Evolutionary conservation across 2,113 vertebrate species (phyloP), one percentile per base, ranked within the genome.

Genomic region (Psammodynastes pulverulentus): DNA sequence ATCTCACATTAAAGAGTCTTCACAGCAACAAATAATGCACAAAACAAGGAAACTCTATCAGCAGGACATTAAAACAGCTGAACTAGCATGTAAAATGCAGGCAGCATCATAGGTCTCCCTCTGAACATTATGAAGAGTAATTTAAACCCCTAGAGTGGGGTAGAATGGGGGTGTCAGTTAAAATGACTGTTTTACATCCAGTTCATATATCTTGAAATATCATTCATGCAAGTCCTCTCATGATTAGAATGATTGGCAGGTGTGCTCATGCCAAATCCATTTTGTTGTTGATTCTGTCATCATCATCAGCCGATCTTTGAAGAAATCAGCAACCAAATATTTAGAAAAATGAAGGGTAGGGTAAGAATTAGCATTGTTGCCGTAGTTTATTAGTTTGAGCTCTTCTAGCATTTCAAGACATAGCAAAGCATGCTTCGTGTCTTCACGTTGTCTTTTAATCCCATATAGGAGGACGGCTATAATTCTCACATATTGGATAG

Each of bases 391-490:
- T 24, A 24, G 9, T 88, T 34, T 34, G 4, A 79, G 24, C 51
- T 43, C 5, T 67, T 58, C 89, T 91, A 48, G 34, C 34, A 43
- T 79, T 17, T 79, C 34, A 43, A 79, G 72, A 21, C 17, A 43
- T 79, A 79, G 17, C 34, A 79, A 39, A 17, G 72, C 17, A 1
- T 79, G 34, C 17, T 79, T 49, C 43, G 23, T 86, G 34, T 62
- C 92, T 96, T 88, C 94, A 24, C 88, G 92, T 89, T 97, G 9
- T 94, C 0, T 96, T 97, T 95, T 96, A 79, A 23, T 94, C 91
- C 90, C 54, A 0, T 94, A 39, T 97, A 99, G 99, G 98, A 98
- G 93, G 95, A 97, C 21, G 98, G 99, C 94, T 94, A 94, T 84
- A 96, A 96, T 95, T 97, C 96, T 88, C 96, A 97, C 92, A 95